Conservation (phyloP, 2,113 vertebrate species). For the Chunga burmeisteri region DNA sequence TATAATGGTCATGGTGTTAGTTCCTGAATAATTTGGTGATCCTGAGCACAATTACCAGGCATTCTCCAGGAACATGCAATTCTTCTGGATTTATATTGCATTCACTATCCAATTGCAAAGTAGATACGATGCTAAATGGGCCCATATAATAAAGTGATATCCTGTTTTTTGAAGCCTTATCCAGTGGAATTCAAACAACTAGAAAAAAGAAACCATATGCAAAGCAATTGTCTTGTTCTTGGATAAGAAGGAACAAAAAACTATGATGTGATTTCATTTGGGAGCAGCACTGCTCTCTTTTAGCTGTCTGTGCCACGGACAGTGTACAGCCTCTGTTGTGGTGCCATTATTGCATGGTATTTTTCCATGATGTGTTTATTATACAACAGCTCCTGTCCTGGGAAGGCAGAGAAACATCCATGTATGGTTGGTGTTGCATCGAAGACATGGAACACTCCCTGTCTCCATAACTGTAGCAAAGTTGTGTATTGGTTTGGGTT, state of each 20-base stretch:
- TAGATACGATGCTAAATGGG: not conserved
- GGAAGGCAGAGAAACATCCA: not conserved
- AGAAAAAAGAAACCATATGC: not conserved
- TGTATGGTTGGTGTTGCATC: not conserved
- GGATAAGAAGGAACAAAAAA: not conserved
- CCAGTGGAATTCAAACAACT: not conserved
- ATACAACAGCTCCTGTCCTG: not conserved
- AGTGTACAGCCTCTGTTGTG: not conserved
- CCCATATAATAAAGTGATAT: not conserved
- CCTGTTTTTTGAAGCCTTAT: not conserved
- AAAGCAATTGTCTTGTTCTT: not conserved
- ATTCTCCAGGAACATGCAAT: not conserved
- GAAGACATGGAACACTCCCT: not conserved
- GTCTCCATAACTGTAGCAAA: accelerated
- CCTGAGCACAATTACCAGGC: not conserved
- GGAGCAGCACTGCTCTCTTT: not conserved
- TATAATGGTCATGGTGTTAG: not conserved
- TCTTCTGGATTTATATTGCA: not conserved
- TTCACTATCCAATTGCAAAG: not conserved
- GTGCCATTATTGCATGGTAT: not conserved
- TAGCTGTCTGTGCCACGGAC: not conserved
- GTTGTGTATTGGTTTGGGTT: not conserved
- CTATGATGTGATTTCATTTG: not conserved
- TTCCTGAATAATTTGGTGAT: not conserved
- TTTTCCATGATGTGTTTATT: not conserved